phyloP scores from a whole-genome alignment of 64 coral and sea anemone genomes.

The Montipora cactus region DNA sequence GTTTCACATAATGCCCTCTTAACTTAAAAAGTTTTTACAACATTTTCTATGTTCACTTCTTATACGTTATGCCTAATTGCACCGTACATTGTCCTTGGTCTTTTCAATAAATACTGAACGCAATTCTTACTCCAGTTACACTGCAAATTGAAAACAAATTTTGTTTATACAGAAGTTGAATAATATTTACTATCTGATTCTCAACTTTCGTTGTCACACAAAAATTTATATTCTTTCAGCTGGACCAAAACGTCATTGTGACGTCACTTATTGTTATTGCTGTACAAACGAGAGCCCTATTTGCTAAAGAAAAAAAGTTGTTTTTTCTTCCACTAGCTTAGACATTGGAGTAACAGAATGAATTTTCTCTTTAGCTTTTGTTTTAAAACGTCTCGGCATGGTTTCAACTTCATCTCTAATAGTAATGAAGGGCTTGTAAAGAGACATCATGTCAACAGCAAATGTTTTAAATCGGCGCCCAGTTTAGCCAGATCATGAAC shows the following conservation, averaged over 20 bases:
- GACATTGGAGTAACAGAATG: too few species aligned
- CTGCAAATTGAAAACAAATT: background rate
- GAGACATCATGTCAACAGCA: background rate
- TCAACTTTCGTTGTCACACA: background rate
- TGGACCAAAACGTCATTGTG: too few species aligned
- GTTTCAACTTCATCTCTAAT: too few species aligned
- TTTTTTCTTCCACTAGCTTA: too few species aligned
- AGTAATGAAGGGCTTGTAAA: too few species aligned
- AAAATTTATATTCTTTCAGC: too few species aligned
- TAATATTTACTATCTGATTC: background rate
- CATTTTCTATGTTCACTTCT: background rate
- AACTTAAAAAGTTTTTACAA: background rate
- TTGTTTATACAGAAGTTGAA: background rate
- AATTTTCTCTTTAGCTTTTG: too few species aligned
- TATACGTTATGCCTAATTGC: background rate
- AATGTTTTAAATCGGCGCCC: conserved; percentile 35
- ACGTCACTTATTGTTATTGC: too few species aligned
- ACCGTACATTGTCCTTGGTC: background rate
- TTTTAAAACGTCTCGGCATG: too few species aligned
- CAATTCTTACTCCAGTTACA: background rate
- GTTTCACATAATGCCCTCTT: background rate
- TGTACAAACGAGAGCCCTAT: too few species aligned
- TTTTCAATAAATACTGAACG: background rate
- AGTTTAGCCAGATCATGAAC: conserved; percentile 68
- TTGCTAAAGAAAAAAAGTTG: too few species aligned